Conservation (phyloP, 2,888 invertebrate species). For the Harmothoe impar region DNA sequence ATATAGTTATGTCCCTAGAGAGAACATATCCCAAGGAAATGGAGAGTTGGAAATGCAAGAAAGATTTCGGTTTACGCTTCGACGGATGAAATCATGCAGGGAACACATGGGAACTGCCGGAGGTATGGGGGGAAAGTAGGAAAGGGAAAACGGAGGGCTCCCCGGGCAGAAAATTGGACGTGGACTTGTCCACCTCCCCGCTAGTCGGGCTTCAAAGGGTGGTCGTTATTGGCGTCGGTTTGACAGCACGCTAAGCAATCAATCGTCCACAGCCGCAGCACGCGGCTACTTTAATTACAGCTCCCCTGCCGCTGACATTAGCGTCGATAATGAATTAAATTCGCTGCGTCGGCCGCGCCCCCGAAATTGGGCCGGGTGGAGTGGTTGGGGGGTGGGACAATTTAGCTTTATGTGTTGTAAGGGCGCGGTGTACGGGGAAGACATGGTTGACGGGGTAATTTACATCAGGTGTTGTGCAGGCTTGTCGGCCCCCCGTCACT, state of each 20-base stretch:
- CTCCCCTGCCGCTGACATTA: slow-evolving; percentile 38
- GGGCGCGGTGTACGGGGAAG: background rate
- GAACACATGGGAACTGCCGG: no score
- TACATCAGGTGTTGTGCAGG: slow-evolving; percentile 19
- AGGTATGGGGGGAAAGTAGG: no score
- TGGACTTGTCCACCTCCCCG: slow-evolving; percentile 40
- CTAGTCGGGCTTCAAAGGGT: background rate
- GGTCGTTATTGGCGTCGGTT: slow-evolving; percentile 34
- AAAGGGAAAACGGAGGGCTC: background rate
- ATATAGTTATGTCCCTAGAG: no score
- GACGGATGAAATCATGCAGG: no score
- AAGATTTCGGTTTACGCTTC: no score
- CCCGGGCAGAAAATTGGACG: slow-evolving; percentile 43
- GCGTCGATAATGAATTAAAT: slow-evolving; percentile 56
- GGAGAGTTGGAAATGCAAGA: no score
- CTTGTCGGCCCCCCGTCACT: background rate
- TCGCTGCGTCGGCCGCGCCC: slow-evolving; percentile 5
- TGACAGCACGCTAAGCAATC: slow-evolving; percentile 40
- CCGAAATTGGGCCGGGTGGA: background rate
- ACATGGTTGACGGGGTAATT: slow-evolving; percentile 54
- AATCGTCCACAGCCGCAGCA: slow-evolving; percentile 15
- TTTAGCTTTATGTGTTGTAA: background rate
- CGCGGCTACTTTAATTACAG: slow-evolving; percentile 38
- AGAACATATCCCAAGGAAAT: no score
- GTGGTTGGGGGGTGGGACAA: slow-evolving; percentile 12